These are phyloP conservation scores for Lepus timidus DNA, from an alignment of 2,113 vertebrate species.

Conservation along the genomic window DNA sequence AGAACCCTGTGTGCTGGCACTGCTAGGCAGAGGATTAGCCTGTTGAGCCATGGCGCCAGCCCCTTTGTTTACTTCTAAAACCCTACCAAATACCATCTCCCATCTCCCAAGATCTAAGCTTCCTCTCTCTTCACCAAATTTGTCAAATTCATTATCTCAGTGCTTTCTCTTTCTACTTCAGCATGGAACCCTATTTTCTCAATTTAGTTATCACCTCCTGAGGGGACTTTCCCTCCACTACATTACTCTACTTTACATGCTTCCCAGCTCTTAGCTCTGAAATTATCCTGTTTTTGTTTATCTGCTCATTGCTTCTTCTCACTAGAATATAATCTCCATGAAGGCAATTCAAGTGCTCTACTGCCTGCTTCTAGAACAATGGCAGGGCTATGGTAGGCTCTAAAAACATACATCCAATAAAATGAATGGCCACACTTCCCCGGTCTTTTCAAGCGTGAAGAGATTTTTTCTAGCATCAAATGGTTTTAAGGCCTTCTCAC, in stretches of 20 bases:
- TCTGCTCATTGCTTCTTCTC: neutral
- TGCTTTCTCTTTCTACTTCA: neutral
- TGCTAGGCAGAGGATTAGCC: too few species aligned
- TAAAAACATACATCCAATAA: neutral
- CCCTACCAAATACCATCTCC: neutral
- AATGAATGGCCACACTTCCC: neutral
- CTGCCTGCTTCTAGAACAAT: neutral
- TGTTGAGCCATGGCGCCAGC: too few species aligned
- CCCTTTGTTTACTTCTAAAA: neutral
- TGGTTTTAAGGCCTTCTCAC: slow-evolving; percentile 9
- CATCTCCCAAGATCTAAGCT: neutral
- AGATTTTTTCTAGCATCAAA: neutral
- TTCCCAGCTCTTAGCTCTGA: neutral
- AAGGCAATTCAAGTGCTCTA: neutral
- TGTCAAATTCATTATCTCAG: neutral
- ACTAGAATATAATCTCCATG: neutral
- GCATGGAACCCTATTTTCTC: neutral
- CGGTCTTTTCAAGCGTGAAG: slow-evolving; percentile 10
- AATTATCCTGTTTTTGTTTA: neutral
- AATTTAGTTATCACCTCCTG: neutral
- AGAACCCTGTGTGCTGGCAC: too few species aligned
- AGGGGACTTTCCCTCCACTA: neutral
- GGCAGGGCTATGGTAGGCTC: neutral
- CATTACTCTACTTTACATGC: neutral
- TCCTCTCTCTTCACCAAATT: neutral